These are phyloP conservation scores for Lycodopsis pacificus DNA, from an alignment of 2,797 vertebrate species.

Conservation along the genomic window DNA sequence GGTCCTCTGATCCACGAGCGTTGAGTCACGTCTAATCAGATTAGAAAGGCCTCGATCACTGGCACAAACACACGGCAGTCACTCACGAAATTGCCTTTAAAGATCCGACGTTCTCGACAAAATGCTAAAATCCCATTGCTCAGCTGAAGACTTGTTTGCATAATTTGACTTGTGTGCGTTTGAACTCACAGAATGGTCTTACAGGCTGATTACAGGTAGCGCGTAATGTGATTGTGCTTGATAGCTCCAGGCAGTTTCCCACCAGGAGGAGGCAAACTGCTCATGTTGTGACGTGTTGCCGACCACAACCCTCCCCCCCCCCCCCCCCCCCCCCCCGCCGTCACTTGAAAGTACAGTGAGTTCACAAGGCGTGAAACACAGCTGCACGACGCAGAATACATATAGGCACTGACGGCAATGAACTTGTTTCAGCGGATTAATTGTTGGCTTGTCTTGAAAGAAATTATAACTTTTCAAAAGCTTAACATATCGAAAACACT, in stretches of 20 bases:
- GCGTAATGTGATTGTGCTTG: neutral
- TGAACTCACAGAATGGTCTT: neutral
- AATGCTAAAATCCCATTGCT: neutral
- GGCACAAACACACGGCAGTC: conserved; percentile 38
- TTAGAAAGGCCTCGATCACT: conserved; percentile 57
- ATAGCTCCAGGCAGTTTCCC: conserved; percentile 35
- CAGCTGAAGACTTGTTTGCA: neutral
- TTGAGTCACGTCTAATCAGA: conserved; percentile 54
- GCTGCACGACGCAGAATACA: neutral
- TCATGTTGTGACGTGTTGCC: conserved; percentile 48
- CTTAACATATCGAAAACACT: neutral
- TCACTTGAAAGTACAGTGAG: neutral
- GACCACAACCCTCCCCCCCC: conserved; percentile 2
- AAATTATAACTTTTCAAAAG: neutral
- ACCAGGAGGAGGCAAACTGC: conserved; percentile 17
- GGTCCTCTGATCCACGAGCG: conserved; percentile 44
- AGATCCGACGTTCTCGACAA: conserved; percentile 18
- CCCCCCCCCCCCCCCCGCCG: neutral
- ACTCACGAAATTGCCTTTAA: neutral
- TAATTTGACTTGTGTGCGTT: neutral
- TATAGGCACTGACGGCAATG: neutral
- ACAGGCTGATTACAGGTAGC: neutral
- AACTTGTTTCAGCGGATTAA: neutral
- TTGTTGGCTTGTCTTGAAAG: neutral
- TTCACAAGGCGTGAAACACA: conserved; percentile 5